These are phyloP conservation scores for Xiphophorus birchmanni DNA, from an alignment of 2,797 vertebrate genomes.

Conservation along the genomic window DNA sequence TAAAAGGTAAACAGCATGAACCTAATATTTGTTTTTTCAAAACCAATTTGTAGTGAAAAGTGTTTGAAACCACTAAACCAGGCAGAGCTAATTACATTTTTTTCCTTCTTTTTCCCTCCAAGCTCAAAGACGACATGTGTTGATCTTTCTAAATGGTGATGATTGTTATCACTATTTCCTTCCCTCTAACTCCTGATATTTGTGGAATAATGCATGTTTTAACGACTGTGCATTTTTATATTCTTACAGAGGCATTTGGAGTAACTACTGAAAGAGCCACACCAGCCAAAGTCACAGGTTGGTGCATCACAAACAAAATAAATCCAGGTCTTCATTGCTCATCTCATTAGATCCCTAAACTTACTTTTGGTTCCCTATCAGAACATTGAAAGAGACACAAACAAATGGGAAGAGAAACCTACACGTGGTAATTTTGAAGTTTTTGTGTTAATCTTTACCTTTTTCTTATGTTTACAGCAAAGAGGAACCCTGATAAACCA, in stretches of 20 bases:
- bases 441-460: not conserved
- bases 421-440: not conserved
- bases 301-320: constrained; percentile 26
- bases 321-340: not conserved
- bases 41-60: not conserved
- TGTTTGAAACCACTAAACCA: no score
- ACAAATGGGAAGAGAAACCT: constrained; percentile 15
- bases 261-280: constrained; percentile 32
- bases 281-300: constrained; percentile 56
- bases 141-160: constrained; percentile 70
- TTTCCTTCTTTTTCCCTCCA: constrained; percentile 16
- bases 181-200: not conserved
- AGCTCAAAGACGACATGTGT: constrained; percentile 59
- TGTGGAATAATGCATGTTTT: constrained; percentile 10
- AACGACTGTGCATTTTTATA: not conserved
- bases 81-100: not conserved
- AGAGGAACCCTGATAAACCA: constrained; percentile 27
- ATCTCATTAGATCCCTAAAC: constrained; percentile 31
- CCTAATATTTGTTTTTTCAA: not conserved
- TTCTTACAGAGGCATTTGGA: constrained; percentile 54
- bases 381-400: not conserved
- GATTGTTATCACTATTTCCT: not conserved
- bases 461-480: constrained; percentile 39
- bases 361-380: constrained; percentile 31
- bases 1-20: constrained; percentile 65